Base-by-base conservation (phyloP, 2,797 vertebrate genomes). In the Emys orbicularis region DNA sequence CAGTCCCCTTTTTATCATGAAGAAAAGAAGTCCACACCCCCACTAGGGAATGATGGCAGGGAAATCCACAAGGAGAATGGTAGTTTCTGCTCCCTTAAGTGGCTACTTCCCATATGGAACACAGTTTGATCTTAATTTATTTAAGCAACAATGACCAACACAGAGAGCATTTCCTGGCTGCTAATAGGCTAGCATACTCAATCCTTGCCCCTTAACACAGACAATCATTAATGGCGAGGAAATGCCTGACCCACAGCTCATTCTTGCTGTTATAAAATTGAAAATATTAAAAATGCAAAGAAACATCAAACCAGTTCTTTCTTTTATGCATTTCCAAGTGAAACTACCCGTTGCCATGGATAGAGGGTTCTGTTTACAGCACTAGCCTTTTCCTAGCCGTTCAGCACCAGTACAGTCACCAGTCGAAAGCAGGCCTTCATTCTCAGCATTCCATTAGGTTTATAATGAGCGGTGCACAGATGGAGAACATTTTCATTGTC, bases 331-430 rank as follows among this genome's bases (percentile, higher is more conserved):
- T 76, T 44, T 47, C 76, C 44, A 29, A 47, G 44, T 76, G 74
- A 44, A 41, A 25, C 13, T 76, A 41, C 72, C 72, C 3, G 6
- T 44, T 27, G 41, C 41, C 25, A 25, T 76, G 72, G 41, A 44
- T 23, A 74, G 72, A 47, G 44, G 21, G 12, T 76, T 76, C 13
- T 44, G 74, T 76, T 44, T 76, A 44, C 54, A 82, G 54, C 53
- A 29, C 27, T 56, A 16, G 53, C 49, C 31, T 23, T 86, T 77
- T 44, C 84, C 59, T 92, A 92, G 31, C 12, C 1, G 0, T 0
- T 2, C 79, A 80, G n/a, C n/a, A 81, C 6, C 0, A 0, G 0
- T 0, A 0, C 6, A 4, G 54, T 23, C 13, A 90, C 8, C 81
- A 6, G 13, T 49, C 47, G 87, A 25, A 29, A 27, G 49, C 86